Evolutionary conservation across 2,888 invertebrate genomes (phyloP).

Genomic region (Tuta absoluta): DNA sequence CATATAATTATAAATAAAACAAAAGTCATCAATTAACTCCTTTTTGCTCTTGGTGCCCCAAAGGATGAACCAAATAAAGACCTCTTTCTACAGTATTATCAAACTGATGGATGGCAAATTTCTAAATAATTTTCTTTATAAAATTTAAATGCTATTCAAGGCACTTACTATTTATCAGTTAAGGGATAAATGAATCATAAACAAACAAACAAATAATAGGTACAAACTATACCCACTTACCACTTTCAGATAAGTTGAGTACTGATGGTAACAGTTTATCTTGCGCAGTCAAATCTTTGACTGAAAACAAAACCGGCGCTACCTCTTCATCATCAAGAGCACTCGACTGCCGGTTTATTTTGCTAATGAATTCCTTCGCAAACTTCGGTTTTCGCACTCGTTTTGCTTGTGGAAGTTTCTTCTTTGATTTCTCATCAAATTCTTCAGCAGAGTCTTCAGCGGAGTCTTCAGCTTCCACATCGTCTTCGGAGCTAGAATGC

Average conservation of each 20-base stretch:
- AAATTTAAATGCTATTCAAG: no score
- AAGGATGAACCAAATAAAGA: no score
- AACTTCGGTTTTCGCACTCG: constrained; percentile 48
- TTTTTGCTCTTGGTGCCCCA: no score
- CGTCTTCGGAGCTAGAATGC: constrained; percentile 60
- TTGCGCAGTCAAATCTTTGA: constrained; percentile 71
- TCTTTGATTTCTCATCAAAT: constrained; percentile 45
- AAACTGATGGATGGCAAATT: no score
- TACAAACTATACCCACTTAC: constrained; percentile 50
- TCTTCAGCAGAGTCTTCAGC: constrained; percentile 60
- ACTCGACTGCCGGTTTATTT: constrained; percentile 54
- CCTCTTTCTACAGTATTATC: no score
- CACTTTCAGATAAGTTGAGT: constrained; percentile 77
- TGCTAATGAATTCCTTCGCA: constrained; percentile 54
- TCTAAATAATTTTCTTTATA: no score
- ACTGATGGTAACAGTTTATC: constrained; percentile 72
- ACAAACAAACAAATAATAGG: no score
- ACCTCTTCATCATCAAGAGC: constrained; percentile 41
- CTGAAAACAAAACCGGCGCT: constrained; percentile 49
- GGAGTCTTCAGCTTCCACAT: constrained; percentile 39
- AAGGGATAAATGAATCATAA: no score
- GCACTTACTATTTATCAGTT: no score
- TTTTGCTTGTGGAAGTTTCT: constrained; percentile 29
- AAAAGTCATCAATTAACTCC: no score
- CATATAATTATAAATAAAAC: no score